Evolutionary conservation across 1,140 invertebrate species (phyloP).

Genomic region (Myzus persicae): DNA sequence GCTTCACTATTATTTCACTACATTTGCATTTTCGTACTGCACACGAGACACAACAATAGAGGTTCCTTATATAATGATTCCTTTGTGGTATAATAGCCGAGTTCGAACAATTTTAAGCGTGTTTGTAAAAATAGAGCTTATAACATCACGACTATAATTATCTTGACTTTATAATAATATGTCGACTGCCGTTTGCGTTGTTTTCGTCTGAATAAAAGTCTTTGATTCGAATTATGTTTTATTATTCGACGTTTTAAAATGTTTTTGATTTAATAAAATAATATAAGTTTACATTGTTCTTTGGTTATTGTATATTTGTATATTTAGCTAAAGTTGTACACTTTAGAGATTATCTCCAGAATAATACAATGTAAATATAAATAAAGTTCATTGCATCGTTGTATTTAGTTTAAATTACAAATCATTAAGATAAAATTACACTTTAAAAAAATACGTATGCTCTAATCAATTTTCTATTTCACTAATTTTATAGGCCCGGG

Average conservation of each 20-base stretch:
- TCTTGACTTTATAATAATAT: background rate
- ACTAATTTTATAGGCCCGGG: background rate
- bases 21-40: background rate
- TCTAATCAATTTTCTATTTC: background rate
- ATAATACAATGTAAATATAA: background rate
- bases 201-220: background rate
- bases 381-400: background rate
- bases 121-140: constrained; percentile 10
- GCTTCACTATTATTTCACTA: background rate
- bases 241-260: background rate
- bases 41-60: background rate
- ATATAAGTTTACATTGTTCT: background rate
- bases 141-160: constrained; percentile 1
- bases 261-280: background rate
- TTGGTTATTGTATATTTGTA: background rate
- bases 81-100: background rate
- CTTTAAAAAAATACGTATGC: background rate
- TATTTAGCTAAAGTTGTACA: background rate
- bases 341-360: background rate
- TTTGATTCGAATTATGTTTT: background rate
- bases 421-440: background rate
- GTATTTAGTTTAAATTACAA: background rate
- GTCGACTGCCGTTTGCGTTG: background rate
- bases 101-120: background rate
- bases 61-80: background rate